These are phyloP conservation scores for Anser brachyrhynchus DNA, from an alignment of 2,113 vertebrate species.

Conservation along the genomic window DNA sequence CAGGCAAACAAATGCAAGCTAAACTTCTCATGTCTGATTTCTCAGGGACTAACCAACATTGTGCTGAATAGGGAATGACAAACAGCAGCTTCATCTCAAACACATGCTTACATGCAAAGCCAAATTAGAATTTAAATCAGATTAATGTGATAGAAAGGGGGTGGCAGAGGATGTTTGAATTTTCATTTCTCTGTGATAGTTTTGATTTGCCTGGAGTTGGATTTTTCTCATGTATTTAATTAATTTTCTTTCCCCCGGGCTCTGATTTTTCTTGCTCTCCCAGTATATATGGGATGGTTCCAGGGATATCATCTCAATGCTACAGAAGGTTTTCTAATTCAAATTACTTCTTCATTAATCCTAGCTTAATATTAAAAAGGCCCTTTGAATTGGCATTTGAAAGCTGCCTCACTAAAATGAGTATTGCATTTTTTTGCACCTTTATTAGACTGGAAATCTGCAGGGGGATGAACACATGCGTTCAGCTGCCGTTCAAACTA, in stretches of 20 bases:
- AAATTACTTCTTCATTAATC: slow-evolving; percentile 9
- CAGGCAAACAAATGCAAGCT: neutral
- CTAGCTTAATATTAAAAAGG: neutral
- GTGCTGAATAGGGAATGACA: neutral
- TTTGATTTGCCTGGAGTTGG: slow-evolving; percentile 28
- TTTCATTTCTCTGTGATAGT: slow-evolving; percentile 6
- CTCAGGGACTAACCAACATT: neutral
- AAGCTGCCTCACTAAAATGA: neutral
- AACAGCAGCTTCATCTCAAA: neutral
- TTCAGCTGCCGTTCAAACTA: neutral
- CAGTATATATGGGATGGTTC: neutral
- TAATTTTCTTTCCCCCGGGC: slow-evolving; percentile 28
- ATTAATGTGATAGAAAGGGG: neutral
- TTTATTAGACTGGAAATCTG: neutral
- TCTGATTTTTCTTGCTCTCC: slow-evolving; percentile 23
- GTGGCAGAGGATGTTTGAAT: neutral
- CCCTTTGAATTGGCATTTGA: neutral
- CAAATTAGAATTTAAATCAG: slow-evolving; percentile 28
- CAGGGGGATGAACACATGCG: neutral
- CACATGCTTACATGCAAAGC: neutral
- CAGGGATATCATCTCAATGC: neutral
- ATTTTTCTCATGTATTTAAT: slow-evolving; percentile 37
- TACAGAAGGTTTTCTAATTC: slow-evolving; percentile 11
- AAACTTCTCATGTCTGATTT: neutral
- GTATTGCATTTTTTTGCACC: neutral